phyloP scores from a whole-genome alignment of 1,140 invertebrate genomes.

The Acromyrmex echinatior region DNA sequence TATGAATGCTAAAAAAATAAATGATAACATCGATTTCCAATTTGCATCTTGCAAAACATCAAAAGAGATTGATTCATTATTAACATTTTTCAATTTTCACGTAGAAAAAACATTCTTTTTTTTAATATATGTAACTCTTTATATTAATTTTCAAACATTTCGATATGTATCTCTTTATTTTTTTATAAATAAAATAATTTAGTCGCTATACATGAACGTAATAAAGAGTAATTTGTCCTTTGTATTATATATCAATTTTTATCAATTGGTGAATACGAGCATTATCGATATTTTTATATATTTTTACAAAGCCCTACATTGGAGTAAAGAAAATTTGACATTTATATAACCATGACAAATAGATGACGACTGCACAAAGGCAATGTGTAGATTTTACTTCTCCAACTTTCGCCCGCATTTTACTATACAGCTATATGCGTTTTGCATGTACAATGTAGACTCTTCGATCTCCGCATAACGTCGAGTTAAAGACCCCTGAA shows the following conservation, averaged over 20 bases:
- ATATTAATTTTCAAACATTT: neutral
- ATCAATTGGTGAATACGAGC: neutral
- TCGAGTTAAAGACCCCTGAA: constrained; percentile 74
- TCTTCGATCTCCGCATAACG: constrained; percentile 67
- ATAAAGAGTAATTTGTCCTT: neutral
- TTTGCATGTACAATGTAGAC: constrained; percentile 59
- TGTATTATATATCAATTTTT: neutral
- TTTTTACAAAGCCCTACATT: constrained; percentile 15
- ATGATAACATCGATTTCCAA: neutral
- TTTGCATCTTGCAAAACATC: neutral
- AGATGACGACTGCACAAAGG: constrained; percentile 51
- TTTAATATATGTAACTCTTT: neutral
- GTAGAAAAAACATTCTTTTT: neutral
- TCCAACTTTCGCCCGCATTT: constrained; percentile 55
- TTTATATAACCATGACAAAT: constrained; percentile 56
- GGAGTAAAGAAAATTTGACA: constrained; percentile 17
- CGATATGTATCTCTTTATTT: neutral
- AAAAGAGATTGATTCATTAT: constrained; percentile 23
- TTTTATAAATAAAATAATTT: neutral
- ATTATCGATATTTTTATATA: constrained; percentile 5
- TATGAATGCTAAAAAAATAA: neutral
- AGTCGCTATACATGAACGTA: neutral
- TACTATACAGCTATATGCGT: constrained; percentile 22
- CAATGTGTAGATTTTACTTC: constrained; percentile 50
- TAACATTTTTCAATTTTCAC: neutral